Base-by-base conservation (phyloP, 1,140 invertebrate genomes). In the Scaptomyza hsui region DNA sequence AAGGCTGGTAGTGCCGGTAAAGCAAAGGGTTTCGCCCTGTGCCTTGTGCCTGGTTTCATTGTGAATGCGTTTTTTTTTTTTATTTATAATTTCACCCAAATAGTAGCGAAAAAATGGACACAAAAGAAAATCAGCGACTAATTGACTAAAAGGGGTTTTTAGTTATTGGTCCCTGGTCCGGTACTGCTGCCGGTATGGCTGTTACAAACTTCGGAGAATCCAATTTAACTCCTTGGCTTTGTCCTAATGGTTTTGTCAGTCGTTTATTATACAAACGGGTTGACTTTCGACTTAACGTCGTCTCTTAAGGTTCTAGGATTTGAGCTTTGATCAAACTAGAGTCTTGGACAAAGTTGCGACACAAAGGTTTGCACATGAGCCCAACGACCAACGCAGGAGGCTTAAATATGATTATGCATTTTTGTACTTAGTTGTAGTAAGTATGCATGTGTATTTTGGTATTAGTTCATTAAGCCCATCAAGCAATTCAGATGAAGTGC, bases 111-210 rank as follows among this genome's bases (percentile, higher is more conserved):
- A 37, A 37, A 37, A 71, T 18, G 13, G 19, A 16, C 16, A 80
- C 70, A 83, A 83, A 78, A 83, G 79, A 83, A 81, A 82, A 82
- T 82, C 79, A 83, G 79, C 82, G 82, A 86, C 81, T 86, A 86
- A 86, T 86, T 86, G 81, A 86, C 81, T 86, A 74, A 86, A 86
- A 86, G 81, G 80, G 81, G 77, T 72, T 72, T 72, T 41, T 9
- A 44, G 49, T 56, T 49, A 56, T 63, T 35, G 56, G 26, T 18
- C 47, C 26, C 29, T 9, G 37, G 48, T 63, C 12, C 29, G 21
- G 49, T 7, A 19, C 13, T 9, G 26, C 10, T 19, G 24, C 52
- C n/a, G 19, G 19, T 55, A 13, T 6, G 7, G 19, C 1, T 16
- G 15, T n/a, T 42, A 15, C 3, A 16, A 26, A 16, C 10, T 70